Evolutionary conservation across 1,140 invertebrate genomes (phyloP).

Genomic region (Scaptomyza graminum): DNA sequence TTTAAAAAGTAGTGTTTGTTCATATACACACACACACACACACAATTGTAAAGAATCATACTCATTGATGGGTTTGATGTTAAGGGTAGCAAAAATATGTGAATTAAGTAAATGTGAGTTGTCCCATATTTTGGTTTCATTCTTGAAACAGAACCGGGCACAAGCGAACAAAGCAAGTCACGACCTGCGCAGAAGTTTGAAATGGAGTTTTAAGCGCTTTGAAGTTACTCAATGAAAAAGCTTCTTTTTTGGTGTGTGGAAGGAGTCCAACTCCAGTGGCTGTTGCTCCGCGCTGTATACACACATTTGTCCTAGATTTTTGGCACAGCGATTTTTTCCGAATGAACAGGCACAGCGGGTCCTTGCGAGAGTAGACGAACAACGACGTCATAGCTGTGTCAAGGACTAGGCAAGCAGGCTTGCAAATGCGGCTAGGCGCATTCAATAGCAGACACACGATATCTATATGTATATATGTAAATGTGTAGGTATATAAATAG

Average conservation of each 20-base stretch:
- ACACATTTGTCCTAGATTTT: constrained; percentile 73
- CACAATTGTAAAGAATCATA: not conserved
- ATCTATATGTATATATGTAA: constrained; percentile 21
- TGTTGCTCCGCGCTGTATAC: constrained; percentile 36
- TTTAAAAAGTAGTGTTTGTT: too few relatives aligned
- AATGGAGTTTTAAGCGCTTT: constrained; percentile 45
- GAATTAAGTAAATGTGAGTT: constrained; percentile 22
- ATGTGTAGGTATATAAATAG: constrained; percentile 18
- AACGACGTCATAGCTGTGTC: constrained; percentile 63
- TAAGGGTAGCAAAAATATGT: constrained; percentile 46
- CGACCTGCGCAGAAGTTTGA: constrained; percentile 73
- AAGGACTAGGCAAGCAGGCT: constrained; percentile 56
- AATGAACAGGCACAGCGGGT: constrained; percentile 59
- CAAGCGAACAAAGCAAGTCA: constrained; percentile 41
- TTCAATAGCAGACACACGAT: constrained; percentile 6
- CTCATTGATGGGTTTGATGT: constrained; percentile 35
- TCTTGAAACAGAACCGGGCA: constrained; percentile 50
- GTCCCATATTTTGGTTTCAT: constrained; percentile 57
- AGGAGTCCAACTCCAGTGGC: constrained; percentile 9
- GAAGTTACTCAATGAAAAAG: constrained; percentile 78
- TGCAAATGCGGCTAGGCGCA: constrained; percentile 29
- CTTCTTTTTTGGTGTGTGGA: constrained; percentile 26
- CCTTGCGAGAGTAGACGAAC: constrained; percentile 49
- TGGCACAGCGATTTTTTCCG: constrained; percentile 56
- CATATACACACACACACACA: constrained; percentile 4